These are phyloP conservation scores for Pyrochroa serraticornis DNA, from an alignment of 2,888 invertebrate genomes.

Conservation along the genomic window DNA sequence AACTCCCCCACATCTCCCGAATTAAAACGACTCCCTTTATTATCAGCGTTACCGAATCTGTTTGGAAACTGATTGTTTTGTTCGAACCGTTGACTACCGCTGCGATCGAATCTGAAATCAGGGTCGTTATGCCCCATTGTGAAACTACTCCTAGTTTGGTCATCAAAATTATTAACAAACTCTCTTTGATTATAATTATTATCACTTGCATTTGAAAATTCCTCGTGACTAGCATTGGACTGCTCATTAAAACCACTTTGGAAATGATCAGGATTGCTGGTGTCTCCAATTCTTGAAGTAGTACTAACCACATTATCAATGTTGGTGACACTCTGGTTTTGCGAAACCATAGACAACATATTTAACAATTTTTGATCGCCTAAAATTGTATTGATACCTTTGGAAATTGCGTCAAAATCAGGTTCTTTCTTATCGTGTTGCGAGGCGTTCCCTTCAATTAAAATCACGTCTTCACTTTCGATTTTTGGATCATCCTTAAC, in stretches of 20 bases:
- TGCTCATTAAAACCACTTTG: conserved; percentile 33
- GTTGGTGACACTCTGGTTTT: conserved; percentile 43
- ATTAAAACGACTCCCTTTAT: conserved; percentile 7
- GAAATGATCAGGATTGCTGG: conserved; percentile 1
- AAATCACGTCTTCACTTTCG: conserved; percentile 34
- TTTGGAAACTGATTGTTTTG: conserved; percentile 13
- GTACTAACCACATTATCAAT: conserved; percentile 42
- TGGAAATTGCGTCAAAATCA: conserved; percentile 66
- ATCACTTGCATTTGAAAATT: conserved; percentile 35
- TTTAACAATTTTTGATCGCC: conserved; percentile 69
- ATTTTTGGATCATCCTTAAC: conserved; percentile 59
- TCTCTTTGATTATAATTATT: conserved; percentile 34
- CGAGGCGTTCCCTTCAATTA: conserved; percentile 14
- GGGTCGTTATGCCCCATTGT: conserved; percentile 28
- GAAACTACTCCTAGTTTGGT: conserved; percentile 52
- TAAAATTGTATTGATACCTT: conserved; percentile 67
- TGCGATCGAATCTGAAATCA: conserved; percentile 17
- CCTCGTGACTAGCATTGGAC: conserved; percentile 39
- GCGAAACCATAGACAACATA: conserved; percentile 61
- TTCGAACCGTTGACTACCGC: conserved; percentile 8
- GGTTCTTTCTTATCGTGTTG: conserved; percentile 51
- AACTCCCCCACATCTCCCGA: neutral
- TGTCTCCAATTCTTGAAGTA: conserved; percentile 20
- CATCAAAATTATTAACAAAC: conserved; percentile 48
- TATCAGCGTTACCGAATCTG: conserved; percentile 10